Evolutionary conservation across 23 tunicate genomes (phyloP), one percentile per base, ranked within the genome.

Genomic region (Botrylloides violaceus): DNA sequence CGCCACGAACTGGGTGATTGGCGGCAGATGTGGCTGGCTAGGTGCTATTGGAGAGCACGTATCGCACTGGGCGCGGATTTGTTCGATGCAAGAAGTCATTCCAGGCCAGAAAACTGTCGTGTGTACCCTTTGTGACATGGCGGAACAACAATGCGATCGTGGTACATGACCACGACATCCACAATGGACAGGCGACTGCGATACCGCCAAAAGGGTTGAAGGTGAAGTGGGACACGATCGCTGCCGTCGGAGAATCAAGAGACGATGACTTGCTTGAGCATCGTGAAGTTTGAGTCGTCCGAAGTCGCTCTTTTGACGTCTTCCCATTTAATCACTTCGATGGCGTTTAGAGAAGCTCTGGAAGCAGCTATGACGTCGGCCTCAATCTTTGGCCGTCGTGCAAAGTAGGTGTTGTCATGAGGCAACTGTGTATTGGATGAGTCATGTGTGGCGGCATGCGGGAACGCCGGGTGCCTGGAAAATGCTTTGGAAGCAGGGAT

Each of bases 21-120:
- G 12, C 23, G 62, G 62, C 29, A 3, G 4, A 9, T 9, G 23
- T 4, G 62, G 9, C 12, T 58, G 62, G 26, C 29, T 23, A 9
- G 62, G 62, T 4, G 5, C 62, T 29, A 58, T 58, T 58, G 9
- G 23, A 9, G 23, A 23, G 62, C 62, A 58, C 26, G 62, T 4
- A 4, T 28, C 23, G 12, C 12, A 58, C 3, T 9, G 5, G 4
- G 12, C 62, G 4, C 5, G 5, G 12, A 9, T 5, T 4, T 58
- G 4, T 29, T 23, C 26, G 5, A 58, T 58, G 3, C 29, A 5
- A 9, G 62, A 4, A 3, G 62, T 58, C 4, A 58, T 5, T 9
- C 62, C 62, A 4, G 62, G 62, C 62, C 62, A 58, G 62, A 58
- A 58, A 9, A 58, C 23, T 58, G 62, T 4, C 23, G 62, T 58